Evolutionary conservation across 2,113 vertebrate species (phyloP).

Genomic region (western clawed frog (Xenopus tropicalis)): DNA sequence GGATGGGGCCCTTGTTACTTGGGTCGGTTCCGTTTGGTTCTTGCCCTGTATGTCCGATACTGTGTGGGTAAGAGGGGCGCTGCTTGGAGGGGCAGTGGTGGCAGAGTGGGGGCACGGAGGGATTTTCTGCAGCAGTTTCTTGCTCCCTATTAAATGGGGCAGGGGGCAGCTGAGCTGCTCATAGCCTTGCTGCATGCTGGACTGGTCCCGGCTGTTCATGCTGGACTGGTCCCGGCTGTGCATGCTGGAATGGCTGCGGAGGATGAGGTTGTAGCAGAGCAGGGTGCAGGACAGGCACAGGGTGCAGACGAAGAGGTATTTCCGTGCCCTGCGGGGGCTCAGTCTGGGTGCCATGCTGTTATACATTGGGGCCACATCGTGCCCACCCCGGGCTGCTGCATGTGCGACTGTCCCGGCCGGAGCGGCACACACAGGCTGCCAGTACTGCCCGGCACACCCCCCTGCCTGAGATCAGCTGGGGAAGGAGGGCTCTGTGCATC

Average conservation of each 20-base stretch:
- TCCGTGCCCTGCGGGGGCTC: constrained; percentile 70
- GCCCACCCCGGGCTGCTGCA: constrained; percentile 47
- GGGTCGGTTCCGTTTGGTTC: constrained; percentile 7
- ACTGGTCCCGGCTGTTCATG: too few relatives aligned
- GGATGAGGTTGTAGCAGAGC: constrained; percentile 80
- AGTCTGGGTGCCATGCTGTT: constrained; percentile 89
- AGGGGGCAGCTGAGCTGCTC: constrained; percentile 66
- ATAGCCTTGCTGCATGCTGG: constrained; percentile 32
- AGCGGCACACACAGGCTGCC: constrained; percentile 13
- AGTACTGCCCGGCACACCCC: constrained; percentile 1
- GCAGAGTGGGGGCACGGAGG: constrained; percentile 58
- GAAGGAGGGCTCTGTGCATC: not conserved
- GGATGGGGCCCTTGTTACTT: not conserved
- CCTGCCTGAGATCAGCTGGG: constrained; percentile 13
- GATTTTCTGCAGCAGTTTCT: constrained; percentile 75
- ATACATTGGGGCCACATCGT: constrained; percentile 62
- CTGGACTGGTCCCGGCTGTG: constrained; percentile 50
- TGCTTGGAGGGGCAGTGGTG: constrained; percentile 28
- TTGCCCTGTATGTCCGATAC: not conserved
- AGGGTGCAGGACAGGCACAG: constrained; percentile 82
- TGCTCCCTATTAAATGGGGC: constrained; percentile 60
- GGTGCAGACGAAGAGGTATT: constrained; percentile 78
- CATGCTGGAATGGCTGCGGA: constrained; percentile 72
- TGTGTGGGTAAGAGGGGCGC: constrained; percentile 3
- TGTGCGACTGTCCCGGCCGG: constrained; percentile 46